phyloP scores from a whole-genome alignment of 2,888 invertebrate genomes.

The Agrypnus murinus region DNA sequence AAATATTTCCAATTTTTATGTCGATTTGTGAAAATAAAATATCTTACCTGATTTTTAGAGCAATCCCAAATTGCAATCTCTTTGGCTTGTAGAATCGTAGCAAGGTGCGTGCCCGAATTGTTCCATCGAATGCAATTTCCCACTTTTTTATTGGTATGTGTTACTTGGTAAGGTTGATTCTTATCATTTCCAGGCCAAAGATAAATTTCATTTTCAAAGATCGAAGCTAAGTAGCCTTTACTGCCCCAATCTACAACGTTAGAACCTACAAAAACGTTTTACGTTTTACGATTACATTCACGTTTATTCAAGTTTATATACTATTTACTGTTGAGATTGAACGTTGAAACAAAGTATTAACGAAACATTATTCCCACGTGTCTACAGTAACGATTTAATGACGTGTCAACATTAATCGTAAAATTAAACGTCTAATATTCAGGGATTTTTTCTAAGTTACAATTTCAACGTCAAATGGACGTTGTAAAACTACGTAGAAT shows the following conservation, averaged over 20 bases:
- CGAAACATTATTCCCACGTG: too few species aligned
- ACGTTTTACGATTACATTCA: background rate
- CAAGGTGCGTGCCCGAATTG: constrained; percentile 45
- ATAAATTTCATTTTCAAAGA: constrained; percentile 57
- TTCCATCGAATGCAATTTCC: constrained; percentile 57
- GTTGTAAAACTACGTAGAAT: too few species aligned
- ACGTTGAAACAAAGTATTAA: too few species aligned
- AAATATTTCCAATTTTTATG: background rate
- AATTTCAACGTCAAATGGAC: too few species aligned
- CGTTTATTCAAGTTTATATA: background rate
- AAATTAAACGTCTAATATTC: too few species aligned
- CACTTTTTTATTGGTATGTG: constrained; percentile 45
- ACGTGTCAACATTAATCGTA: too few species aligned
- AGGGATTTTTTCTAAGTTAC: too few species aligned
- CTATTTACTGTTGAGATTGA: too few species aligned
- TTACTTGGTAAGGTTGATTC: constrained; percentile 45
- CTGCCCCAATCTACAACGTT: constrained; percentile 59
- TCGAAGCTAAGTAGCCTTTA: constrained; percentile 55
- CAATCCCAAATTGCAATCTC: constrained; percentile 4
- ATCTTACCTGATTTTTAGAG: background rate
- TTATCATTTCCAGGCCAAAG: constrained; percentile 56
- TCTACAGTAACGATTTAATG: too few species aligned
- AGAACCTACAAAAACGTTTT: constrained; percentile 44
- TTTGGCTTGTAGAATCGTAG: background rate
- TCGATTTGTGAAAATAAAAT: background rate